Conservation (phyloP, 2,113 vertebrate genomes). For the Thermophis baileyi region DNA sequence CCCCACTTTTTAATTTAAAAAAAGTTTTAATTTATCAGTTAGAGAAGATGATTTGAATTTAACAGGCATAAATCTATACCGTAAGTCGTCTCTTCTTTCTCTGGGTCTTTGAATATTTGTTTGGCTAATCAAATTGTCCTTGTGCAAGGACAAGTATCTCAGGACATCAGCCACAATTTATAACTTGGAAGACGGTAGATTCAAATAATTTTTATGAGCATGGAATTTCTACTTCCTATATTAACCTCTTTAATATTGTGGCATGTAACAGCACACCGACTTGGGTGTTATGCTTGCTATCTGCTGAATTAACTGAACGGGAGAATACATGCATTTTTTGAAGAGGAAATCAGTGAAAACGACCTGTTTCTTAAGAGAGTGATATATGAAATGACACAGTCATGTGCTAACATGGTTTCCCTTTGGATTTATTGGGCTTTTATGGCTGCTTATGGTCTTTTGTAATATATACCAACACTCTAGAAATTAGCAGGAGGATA, state of each 20-base stretch:
- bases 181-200: neutral
- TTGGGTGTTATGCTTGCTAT: neutral
- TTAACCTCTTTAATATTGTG: neutral
- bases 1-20: neutral
- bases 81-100: neutral
- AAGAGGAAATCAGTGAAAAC: neutral
- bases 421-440: neutral
- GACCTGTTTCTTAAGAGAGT: neutral
- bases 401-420: neutral
- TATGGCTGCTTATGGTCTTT: neutral
- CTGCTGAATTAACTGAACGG: neutral
- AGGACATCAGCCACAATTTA: neutral
- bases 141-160: neutral
- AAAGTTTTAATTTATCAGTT: neutral
- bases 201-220: neutral
- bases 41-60: neutral
- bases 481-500: neutral
- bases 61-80: neutral
- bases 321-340: neutral
- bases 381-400: neutral
- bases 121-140: neutral
- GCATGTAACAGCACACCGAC: no score
- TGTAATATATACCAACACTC: neutral
- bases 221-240: neutral
- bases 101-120: neutral